Evolutionary conservation across 2,888 invertebrate genomes (phyloP), one percentile per base, ranked within the genome.

Genomic region (Heliconius hortense): DNA sequence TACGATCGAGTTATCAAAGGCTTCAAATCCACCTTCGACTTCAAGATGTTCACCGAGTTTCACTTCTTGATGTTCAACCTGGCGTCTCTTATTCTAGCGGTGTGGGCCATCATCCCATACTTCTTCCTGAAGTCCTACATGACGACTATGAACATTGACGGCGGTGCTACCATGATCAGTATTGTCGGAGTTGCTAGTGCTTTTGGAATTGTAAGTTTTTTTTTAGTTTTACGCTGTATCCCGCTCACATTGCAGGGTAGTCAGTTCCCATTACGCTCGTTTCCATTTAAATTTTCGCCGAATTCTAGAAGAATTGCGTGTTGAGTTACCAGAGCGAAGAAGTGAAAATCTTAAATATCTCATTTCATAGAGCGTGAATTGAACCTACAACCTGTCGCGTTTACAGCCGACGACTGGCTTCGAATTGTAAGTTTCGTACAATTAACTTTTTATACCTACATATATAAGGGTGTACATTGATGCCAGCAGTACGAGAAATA

Each of bases 51-150:
- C 88, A 92, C 96, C 76, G 97, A 97, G 84, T 92, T 96, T 74
- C 97, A 97, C 86, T 98, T 97, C 89, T 90, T 97, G 59, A 94
- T 97, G 83, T 96, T 98, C 90, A 97, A 97, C 81, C 83, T 98
- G 53, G 97, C 98, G 59, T 98, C 98, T 74, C 95, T 98, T 80
- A 95, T 98, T 76, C 95, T 99, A 70, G 98, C 98, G 86, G 96
- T 97, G 82, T 98, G 98, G 97, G 97, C 97, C 88, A 98, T 99
- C 86, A 97, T 98, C 79, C 98, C 98, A 5, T 99, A 99, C 91
- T 97, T 99, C 88, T 96, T 97, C 89, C 96, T 98, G 84, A 95
- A 95, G 73, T 90, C 90, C 0, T 93, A 88, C 76, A 95, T 96
- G 83, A 95, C 95, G 63, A 95, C 95, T 15, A 95, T 95, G 82